phyloP scores from a whole-genome alignment of 2,888 invertebrate genomes.

The Andricus quercusramuli region DNA sequence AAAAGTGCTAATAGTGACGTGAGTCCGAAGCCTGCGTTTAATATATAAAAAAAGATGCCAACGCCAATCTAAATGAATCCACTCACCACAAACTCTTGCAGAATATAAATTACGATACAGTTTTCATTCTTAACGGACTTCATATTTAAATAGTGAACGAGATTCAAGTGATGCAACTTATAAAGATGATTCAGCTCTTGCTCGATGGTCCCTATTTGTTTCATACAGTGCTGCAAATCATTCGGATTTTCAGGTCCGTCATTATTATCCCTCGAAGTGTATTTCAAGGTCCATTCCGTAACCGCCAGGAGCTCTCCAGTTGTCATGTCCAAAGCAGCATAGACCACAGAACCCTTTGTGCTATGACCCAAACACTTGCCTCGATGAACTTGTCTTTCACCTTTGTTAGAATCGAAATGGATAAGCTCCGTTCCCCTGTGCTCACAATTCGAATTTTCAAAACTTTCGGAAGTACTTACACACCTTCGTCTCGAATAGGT shows the following conservation, averaged over 20 bases:
- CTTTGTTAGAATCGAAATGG: slow-evolving; percentile 80
- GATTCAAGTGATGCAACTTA: slow-evolving; percentile 85
- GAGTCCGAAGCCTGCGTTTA: no score
- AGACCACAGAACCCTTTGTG: slow-evolving; percentile 86
- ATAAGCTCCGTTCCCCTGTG: slow-evolving; percentile 81
- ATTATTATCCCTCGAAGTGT: slow-evolving; percentile 52
- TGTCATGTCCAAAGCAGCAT: slow-evolving; percentile 87
- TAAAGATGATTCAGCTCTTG: slow-evolving; percentile 88
- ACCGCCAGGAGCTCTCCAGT: slow-evolving; percentile 87
- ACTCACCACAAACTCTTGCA: slow-evolving; percentile 85
- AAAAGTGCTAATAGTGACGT: no score
- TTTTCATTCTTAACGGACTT: slow-evolving; percentile 83
- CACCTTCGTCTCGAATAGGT: slow-evolving; percentile 75
- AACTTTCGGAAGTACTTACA: slow-evolving; percentile 81
- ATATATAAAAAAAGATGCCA: neutral
- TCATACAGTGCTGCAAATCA: slow-evolving; percentile 78
- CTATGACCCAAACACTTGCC: slow-evolving; percentile 90
- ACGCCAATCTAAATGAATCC: slow-evolving; percentile 47
- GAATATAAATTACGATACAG: slow-evolving; percentile 83
- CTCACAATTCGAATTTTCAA: slow-evolving; percentile 80
- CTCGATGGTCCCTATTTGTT: slow-evolving; percentile 85
- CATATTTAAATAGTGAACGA: slow-evolving; percentile 89
- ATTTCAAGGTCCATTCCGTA: slow-evolving; percentile 87
- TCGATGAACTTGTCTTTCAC: slow-evolving; percentile 84
- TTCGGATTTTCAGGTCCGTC: slow-evolving; percentile 46